phyloP scores from a whole-genome alignment of 2,797 vertebrate genomes.

The Rhinoraja longicauda region DNA sequence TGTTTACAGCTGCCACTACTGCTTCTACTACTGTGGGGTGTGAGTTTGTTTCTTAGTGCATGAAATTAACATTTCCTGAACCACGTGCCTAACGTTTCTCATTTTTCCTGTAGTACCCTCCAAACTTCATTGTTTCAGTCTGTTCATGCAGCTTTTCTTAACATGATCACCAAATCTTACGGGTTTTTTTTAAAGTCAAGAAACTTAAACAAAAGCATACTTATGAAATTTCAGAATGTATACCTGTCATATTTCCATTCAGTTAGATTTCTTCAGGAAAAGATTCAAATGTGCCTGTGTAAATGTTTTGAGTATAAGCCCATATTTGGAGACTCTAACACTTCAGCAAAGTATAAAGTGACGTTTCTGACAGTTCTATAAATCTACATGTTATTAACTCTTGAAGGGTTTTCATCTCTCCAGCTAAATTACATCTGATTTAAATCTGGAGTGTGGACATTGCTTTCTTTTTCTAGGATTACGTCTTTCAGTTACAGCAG shows the following conservation, averaged over 20 bases:
- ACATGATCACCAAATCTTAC: conserved; percentile 70
- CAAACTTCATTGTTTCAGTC: conserved; percentile 61
- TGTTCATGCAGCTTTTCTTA: conserved; percentile 66
- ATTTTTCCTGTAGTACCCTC: conserved; percentile 81
- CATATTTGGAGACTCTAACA: conserved; percentile 57
- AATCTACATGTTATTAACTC: conserved; percentile 23
- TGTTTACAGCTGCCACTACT: conserved; percentile 91
- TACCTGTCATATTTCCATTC: conserved; percentile 50
- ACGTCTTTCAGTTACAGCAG: conserved; percentile 30
- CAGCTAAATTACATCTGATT: background rate
- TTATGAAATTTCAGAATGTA: conserved; percentile 59
- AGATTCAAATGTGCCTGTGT: conserved; percentile 58
- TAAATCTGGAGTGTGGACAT: background rate
- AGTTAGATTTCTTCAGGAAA: background rate
- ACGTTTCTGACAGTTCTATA: conserved; percentile 7
- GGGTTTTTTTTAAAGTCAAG: conserved; percentile 67
- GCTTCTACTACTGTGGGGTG: conserved; percentile 99
- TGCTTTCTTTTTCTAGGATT: conserved; percentile 19
- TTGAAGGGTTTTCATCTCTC: background rate
- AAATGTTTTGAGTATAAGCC: conserved; percentile 99
- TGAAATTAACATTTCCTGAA: conserved; percentile 96
- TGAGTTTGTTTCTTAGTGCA: conserved; percentile 99
- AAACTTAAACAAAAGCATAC: conserved; percentile 56
- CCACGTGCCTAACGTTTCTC: conserved; percentile 86
- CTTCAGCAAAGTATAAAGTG: background rate